phyloP scores from a whole-genome alignment of 2,888 invertebrate species.

The Cancer borealis region DNA sequence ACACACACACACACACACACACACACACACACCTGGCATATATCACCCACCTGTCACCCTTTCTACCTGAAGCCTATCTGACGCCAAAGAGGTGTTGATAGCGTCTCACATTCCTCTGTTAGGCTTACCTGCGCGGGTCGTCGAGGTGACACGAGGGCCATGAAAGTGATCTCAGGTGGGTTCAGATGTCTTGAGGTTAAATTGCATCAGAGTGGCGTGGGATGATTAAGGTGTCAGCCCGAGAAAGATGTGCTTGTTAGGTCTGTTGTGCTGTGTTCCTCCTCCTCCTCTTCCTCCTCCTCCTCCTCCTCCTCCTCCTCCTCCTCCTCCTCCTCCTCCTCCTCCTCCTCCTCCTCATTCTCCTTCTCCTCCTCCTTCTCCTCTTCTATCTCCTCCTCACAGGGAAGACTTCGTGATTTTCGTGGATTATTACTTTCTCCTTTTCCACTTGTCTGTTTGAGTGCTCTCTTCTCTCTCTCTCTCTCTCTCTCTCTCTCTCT shows the following conservation, averaged over 20 bases:
- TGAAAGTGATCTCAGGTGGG: background rate
- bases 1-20: background rate
- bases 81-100: slow-evolving; percentile 13
- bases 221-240: background rate
- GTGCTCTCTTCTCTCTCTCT: background rate
- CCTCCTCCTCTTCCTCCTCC: too few relatives aligned
- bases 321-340: too few relatives aligned
- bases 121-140: background rate
- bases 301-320: too few relatives aligned
- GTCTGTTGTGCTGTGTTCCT: background rate
- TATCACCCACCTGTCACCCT: background rate
- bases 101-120: background rate
- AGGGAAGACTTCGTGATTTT: background rate
- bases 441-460: background rate
- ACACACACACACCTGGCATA: background rate
- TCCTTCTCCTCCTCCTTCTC: too few relatives aligned
- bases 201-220: background rate
- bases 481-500: background rate
- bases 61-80: slow-evolving; percentile 16
- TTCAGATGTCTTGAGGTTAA: background rate
- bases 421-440: background rate
- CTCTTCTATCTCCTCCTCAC: background rate
- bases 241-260: slow-evolving; percentile 1
- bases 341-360: too few relatives aligned
- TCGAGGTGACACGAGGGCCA: background rate